Percentiles rank a stretch among this genome's conserved stretches.
Conservation (phyloP, 2,888 invertebrate genomes). For the Sympetrum striolatum region DNA sequence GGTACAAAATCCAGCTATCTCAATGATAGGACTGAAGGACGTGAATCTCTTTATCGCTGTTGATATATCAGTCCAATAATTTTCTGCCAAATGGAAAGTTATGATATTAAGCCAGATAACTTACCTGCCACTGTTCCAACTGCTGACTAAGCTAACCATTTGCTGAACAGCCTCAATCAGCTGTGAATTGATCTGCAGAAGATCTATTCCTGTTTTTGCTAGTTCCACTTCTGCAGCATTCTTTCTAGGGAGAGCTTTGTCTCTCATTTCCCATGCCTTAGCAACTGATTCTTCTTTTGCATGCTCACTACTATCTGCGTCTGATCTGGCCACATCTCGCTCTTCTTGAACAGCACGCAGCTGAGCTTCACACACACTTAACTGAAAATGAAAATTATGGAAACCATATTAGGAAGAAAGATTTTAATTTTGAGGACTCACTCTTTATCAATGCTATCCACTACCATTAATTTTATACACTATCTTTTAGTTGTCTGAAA, state of each 20-base stretch:
- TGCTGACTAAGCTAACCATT: constrained; percentile 92
- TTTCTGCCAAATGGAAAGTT: not conserved
- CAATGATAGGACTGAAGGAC: no score
- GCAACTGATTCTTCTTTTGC: constrained; percentile 75
- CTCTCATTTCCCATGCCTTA: constrained; percentile 83
- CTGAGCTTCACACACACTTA: constrained; percentile 76
- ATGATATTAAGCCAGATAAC: constrained; percentile 51
- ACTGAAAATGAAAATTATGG: not conserved
- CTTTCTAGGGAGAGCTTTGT: constrained; percentile 78
- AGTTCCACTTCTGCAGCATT: constrained; percentile 80
- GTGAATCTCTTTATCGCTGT: no score
- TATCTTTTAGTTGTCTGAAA: no score
- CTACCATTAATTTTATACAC: no score
- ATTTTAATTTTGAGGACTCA: no score
- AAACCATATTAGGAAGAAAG: no score
- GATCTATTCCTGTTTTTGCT: constrained; percentile 87
- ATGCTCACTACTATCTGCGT: constrained; percentile 63
- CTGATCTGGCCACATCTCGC: constrained; percentile 75
- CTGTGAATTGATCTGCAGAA: constrained; percentile 91
- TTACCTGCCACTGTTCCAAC: constrained; percentile 93
- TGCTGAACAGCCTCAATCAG: constrained; percentile 93
- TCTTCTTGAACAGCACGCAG: constrained; percentile 82
- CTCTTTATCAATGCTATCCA: no score
- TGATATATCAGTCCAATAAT: no score
- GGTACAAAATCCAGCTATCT: no score